A percentile compares a stretch with the other conserved stretches of the same genome.
Conservation (phyloP, 1,140 invertebrate genomes). For the Drosophila dunni region DNA sequence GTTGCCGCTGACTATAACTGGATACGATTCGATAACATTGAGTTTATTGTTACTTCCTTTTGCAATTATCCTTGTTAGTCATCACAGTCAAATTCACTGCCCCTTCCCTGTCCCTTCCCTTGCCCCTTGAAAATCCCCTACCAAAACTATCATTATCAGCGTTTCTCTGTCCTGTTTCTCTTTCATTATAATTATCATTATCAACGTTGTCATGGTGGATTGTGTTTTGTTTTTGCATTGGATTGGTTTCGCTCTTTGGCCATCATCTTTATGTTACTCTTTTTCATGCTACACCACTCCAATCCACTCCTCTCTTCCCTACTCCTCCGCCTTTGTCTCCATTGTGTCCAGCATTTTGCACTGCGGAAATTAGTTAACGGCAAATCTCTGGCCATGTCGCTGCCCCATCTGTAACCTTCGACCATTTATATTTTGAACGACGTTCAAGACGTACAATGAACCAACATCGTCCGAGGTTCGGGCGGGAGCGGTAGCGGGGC, state of each 20-base stretch:
- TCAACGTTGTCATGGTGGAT: conserved; percentile 19
- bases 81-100: conserved; percentile 56
- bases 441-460: too few species aligned
- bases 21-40: conserved; percentile 75
- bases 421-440: too few species aligned
- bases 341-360: conserved; percentile 24
- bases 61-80: conserved; percentile 80
- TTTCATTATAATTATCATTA: conserved; percentile 15
- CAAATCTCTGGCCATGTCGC: conserved; percentile 39
- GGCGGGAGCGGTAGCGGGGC: too few species aligned
- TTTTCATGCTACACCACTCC: too few species aligned
- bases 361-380: conserved; percentile 46
- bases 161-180: background rate
- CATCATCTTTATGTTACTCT: too few species aligned
- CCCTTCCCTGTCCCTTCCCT: background rate
- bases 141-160: conserved; percentile 6
- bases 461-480: too few species aligned
- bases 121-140: background rate
- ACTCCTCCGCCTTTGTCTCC: background rate
- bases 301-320: background rate
- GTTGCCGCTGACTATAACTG: conserved; percentile 6
- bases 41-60: conserved; percentile 82
- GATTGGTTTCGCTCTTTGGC: conserved; percentile 29
- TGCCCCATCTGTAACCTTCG: conserved; percentile 35
- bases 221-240: conserved; percentile 23